phyloP scores from a whole-genome alignment of 2,113 vertebrate genomes.

The Sinocyclocheilus grahami region DNA sequence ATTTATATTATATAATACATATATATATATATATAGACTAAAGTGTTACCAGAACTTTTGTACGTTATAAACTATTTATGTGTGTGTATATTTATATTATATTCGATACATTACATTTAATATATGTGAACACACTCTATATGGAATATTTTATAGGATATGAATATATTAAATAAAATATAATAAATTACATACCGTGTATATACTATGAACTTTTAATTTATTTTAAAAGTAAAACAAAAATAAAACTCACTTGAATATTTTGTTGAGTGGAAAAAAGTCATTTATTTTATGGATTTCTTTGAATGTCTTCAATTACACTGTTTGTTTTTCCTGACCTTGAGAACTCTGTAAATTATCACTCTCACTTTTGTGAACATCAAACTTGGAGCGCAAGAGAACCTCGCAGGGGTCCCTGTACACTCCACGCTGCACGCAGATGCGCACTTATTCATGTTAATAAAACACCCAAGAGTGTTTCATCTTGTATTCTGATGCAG shows the following conservation, averaged over 20 bases:
- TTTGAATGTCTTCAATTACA: background rate
- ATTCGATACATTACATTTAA: background rate
- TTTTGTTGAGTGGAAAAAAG: background rate
- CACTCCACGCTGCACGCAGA: background rate
- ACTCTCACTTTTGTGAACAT: background rate
- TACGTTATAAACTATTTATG: too few relatives aligned
- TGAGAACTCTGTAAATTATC: background rate
- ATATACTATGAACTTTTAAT: too few relatives aligned
- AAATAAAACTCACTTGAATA: background rate
- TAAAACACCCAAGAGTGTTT: constrained; percentile 20
- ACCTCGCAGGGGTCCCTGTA: background rate
- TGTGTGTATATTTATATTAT: too few relatives aligned
- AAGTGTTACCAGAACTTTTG: too few relatives aligned
- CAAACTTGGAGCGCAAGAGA: background rate
- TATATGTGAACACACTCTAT: too few relatives aligned
- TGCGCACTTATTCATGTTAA: constrained; percentile 19
- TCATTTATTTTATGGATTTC: background rate
- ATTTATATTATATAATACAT: background rate
- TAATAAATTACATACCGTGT: background rate
- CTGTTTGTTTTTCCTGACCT: background rate
- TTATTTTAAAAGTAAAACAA: too few relatives aligned
- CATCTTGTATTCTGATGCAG: constrained; percentile 40
- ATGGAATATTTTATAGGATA: background rate
- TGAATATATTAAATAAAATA: background rate
- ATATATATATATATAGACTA: too few relatives aligned